Evolutionary conservation across 2,888 invertebrate species (phyloP).

Genomic region (Archaeoteleia sp.): DNA sequence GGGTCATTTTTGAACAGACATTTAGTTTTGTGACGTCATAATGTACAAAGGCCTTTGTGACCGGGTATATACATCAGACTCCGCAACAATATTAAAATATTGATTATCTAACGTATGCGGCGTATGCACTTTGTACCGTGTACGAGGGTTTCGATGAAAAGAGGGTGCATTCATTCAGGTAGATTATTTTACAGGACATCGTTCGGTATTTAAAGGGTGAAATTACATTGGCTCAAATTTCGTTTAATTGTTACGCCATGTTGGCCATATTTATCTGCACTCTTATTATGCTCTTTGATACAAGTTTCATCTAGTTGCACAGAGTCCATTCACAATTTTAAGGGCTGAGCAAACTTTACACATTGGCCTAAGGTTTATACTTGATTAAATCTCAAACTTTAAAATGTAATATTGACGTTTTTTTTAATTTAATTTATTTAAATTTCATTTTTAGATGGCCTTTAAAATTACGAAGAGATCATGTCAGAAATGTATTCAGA

Average conservation of each 20-base stretch:
- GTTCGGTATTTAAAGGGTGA: conserved; percentile 33
- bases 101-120: conserved; percentile 74
- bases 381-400: no score
- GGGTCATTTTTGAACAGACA: conserved; percentile 37
- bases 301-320: no score
- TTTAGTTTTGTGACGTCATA: conserved; percentile 40
- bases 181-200: conserved; percentile 62
- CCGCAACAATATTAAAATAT: conserved; percentile 74
- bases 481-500: no score
- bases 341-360: no score
- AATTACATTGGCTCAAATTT: conserved; percentile 2
- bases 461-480: no score
- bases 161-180: conserved; percentile 61
- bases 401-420: no score
- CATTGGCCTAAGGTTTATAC: no score
- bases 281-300: no score
- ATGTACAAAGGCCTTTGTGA: conserved; percentile 54
- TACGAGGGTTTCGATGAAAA: conserved; percentile 65
- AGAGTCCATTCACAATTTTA: no score
- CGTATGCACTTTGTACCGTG: conserved; percentile 74
- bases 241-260: not conserved
- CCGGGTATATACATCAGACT: conserved; percentile 50
- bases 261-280: conserved; percentile 4
- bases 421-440: no score
- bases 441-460: no score